Base-by-base conservation (phyloP, 2,888 invertebrate genomes). In the Aphidius colemani region DNA sequence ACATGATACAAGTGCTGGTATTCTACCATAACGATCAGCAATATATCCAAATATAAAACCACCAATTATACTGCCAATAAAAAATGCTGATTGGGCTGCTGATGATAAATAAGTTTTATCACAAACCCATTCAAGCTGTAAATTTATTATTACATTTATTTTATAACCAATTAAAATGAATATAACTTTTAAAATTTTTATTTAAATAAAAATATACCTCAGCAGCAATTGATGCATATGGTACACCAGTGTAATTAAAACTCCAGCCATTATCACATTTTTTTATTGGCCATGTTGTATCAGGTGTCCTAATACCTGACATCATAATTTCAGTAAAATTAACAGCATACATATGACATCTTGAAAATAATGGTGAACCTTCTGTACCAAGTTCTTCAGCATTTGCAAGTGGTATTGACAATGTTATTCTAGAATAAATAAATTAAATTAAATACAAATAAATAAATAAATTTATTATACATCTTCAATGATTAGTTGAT, bases 1-100 rank as follows among this genome's bases (percentile, higher is more conserved):
- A 56, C 93, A 90, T 7, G 92, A 88, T n/a, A 92, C 89, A 67
- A 95, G 82, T 30, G 94, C 93, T 3, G 94, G 93, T 72, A 95
- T 90, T 48, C 95, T 86, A 11, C 95, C 95, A 75, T 90, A 90
- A 67, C 90, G 89, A 82, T 95, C 95, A 7, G 95, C 94, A 13
- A 94, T 87, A 89, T 92, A 94, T 2, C 95, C 95, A 74, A 95
- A 94, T 1, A 95, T 83, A 39, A 95, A 83, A 0, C 94, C 94
- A 3, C 95, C 95, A 1, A 93, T 86, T 64, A 95, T 94, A 61
- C 94, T 94, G 7, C 95, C 95, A 69, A 93, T 87, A 85, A 94
- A 95, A 84, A 95, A 95, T 67, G 94, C 89, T 1, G 94, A 90
- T 76, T 94, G 93, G 0, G 94, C 90, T 7, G 92, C 88, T 0